Conservation (phyloP, 2,797 vertebrate genomes). For the Brachyalestes nurse region DNA sequence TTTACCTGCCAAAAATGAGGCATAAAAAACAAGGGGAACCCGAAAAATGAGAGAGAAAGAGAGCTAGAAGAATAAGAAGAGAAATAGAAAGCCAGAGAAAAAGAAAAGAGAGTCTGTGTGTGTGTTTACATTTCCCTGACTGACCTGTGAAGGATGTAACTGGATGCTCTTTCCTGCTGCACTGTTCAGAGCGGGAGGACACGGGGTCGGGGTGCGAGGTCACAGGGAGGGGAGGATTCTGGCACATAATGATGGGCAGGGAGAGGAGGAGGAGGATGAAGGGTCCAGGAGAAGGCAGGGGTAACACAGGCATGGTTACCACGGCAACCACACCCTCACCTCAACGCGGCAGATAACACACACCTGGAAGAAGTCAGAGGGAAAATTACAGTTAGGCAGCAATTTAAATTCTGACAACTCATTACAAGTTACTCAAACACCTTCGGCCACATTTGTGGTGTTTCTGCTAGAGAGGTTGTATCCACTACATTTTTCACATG, state of each 20-base stretch:
- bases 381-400: neutral
- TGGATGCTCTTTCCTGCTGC: conserved; percentile 56
- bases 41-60: neutral
- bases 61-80: neutral
- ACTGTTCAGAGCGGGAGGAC: conserved; percentile 39
- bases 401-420: neutral
- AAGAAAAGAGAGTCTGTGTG: neutral
- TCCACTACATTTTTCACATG: no score
- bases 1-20: no score
- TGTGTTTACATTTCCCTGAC: neutral
- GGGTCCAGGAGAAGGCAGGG: conserved; percentile 29
- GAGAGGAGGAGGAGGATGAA: conserved; percentile 46
- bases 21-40: neutral
- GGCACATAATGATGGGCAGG: conserved; percentile 39
- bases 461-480: neutral
- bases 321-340: conserved; percentile 36
- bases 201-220: conserved; percentile 22
- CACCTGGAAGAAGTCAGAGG: conserved; percentile 5
- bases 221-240: conserved; percentile 30
- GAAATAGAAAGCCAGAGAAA: neutral
- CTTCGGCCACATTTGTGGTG: neutral
- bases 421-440: neutral
- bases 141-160: conserved; percentile 59
- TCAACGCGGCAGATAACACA: conserved; percentile 17
- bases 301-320: conserved; percentile 50